Conservation (phyloP, 2,113 vertebrate genomes). For the Sylvilagus bachmani region DNA sequence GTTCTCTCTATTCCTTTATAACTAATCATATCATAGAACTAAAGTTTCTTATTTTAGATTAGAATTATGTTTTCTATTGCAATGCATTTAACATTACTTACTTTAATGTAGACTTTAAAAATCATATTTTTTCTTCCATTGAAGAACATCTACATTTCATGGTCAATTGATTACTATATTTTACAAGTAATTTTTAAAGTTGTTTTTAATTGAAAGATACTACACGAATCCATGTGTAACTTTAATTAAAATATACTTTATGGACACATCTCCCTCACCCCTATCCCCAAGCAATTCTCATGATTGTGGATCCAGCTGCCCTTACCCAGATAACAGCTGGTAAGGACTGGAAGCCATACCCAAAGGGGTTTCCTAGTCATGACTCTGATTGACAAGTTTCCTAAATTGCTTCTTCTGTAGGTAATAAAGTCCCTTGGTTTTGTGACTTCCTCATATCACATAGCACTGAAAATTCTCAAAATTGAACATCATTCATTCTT, state of each 20-base stretch:
- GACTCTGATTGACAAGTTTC: constrained; percentile 82
- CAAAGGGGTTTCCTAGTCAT: constrained; percentile 61
- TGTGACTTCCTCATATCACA: constrained; percentile 75
- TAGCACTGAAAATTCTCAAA: constrained; percentile 39
- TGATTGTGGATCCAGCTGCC: not conserved
- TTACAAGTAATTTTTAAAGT: constrained; percentile 44
- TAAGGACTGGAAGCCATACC: constrained; percentile 67
- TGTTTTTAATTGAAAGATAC: not conserved
- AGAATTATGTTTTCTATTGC: not conserved
- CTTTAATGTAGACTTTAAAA: not conserved
- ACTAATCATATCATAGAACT: not conserved
- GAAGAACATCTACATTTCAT: constrained; percentile 16
- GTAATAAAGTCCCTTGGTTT: constrained; percentile 70
- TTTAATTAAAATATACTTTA: not conserved
- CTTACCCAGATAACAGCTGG: constrained; percentile 73
- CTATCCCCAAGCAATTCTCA: constrained; percentile 40
- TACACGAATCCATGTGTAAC: too few species aligned
- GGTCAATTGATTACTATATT: not conserved
- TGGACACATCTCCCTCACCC: not conserved
- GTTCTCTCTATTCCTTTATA: not conserved
- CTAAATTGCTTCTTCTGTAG: constrained; percentile 84
- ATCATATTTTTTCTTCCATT: constrained; percentile 16
- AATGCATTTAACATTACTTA: not conserved
- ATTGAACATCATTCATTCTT: not conserved
- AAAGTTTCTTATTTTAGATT: not conserved